phyloP scores from a whole-genome alignment of 2,113 vertebrate species.

The Laterallus jamaicensis region DNA sequence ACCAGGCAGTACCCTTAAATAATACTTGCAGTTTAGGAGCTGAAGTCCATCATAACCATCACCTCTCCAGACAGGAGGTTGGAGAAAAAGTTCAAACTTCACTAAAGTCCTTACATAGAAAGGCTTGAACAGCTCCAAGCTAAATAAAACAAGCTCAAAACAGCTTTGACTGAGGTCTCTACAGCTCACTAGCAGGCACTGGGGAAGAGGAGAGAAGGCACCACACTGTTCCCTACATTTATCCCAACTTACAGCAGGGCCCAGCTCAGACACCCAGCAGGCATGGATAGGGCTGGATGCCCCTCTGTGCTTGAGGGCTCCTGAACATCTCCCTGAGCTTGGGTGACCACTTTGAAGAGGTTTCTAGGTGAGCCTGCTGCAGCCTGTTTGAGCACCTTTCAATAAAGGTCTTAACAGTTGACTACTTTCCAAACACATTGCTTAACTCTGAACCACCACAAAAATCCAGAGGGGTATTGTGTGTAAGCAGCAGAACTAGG shows the following conservation, averaged over 20 bases:
- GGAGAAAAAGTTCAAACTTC: background rate
- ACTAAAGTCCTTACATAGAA: background rate
- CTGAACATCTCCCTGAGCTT: fast-evolving
- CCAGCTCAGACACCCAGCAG: background rate
- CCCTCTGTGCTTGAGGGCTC: background rate
- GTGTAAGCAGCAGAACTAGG: background rate
- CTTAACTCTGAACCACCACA: background rate
- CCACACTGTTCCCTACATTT: background rate
- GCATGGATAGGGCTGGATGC: too few species aligned
- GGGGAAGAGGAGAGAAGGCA: background rate
- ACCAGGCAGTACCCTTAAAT: background rate
- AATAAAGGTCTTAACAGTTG: background rate
- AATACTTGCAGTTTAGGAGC: background rate
- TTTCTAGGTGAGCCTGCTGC: background rate
- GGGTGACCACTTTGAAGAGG: background rate
- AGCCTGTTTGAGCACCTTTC: background rate
- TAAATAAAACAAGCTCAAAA: background rate
- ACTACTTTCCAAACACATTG: background rate
- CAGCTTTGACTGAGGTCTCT: background rate
- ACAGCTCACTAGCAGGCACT: background rate
- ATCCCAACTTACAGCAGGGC: background rate
- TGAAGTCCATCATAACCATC: background rate
- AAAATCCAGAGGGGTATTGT: background rate
- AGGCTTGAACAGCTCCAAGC: background rate
- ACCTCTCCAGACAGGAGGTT: background rate